These are phyloP conservation scores for Hypanus sabinus DNA, from an alignment of 2,113 vertebrate genomes.

Conservation along the genomic window DNA sequence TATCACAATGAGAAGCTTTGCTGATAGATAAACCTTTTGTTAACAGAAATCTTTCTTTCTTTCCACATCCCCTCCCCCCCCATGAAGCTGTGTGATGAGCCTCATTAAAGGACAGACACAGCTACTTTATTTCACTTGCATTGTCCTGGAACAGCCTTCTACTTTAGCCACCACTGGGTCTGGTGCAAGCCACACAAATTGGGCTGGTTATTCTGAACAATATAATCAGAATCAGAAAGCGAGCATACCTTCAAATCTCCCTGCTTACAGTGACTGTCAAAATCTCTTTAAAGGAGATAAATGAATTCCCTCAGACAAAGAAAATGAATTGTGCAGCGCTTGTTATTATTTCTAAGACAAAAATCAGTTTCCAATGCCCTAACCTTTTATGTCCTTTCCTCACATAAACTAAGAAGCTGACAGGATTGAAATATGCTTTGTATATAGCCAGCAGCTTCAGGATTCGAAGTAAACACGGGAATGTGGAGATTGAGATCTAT, in stretches of 20 bases:
- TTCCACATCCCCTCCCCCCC: neutral
- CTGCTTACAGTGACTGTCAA: neutral
- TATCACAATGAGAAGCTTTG: slow-evolving; percentile 31
- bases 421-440: neutral
- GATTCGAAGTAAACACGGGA: neutral
- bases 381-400: neutral
- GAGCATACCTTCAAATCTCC: neutral
- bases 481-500: neutral
- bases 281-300: neutral
- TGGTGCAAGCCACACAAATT: neutral
- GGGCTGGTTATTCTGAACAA: neutral
- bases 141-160: neutral
- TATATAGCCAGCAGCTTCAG: neutral
- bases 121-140: neutral
- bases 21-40: neutral
- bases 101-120: neutral
- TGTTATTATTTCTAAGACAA: neutral
- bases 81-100: neutral
- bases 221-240: neutral
- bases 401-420: neutral
- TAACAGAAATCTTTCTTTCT: neutral
- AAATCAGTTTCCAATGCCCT: neutral
- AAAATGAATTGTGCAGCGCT: neutral
- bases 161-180: neutral
- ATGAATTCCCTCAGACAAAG: neutral